Conservation (phyloP, 2,797 vertebrate genomes). For the Myotis myotis region DNA sequence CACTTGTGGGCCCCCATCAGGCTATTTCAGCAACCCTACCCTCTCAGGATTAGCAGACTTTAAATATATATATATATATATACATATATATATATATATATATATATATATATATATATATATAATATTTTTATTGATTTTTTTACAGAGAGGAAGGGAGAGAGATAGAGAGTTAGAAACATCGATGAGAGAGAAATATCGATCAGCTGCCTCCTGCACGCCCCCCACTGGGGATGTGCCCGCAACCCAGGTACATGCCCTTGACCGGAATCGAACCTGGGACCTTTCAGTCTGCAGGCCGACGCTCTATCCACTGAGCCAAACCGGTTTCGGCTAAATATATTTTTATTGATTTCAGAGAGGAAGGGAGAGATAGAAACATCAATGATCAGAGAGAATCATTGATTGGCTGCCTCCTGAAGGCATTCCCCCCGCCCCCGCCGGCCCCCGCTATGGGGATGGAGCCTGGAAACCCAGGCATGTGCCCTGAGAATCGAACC, state of each 20-base stretch:
- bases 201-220: too few relatives aligned
- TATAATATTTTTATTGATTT: too few relatives aligned
- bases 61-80: background rate
- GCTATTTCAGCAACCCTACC: too few relatives aligned
- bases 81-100: too few relatives aligned
- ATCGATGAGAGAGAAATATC: too few relatives aligned
- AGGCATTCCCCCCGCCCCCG: rapidly evolving
- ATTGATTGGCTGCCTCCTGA: background rate
- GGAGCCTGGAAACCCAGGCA: background rate
- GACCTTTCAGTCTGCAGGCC: too few relatives aligned
- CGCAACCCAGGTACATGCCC: too few relatives aligned
- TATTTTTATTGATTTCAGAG: background rate
- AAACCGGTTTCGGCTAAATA: background rate
- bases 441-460: background rate
- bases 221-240: too few relatives aligned
- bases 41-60: background rate
- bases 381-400: background rate
- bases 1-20: too few relatives aligned
- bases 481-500: background rate
- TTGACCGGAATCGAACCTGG: too few relatives aligned
- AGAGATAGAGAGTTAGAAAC: background rate
- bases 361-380: background rate
- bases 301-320: too few relatives aligned
- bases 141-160: background rate
- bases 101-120: too few relatives aligned